Evolutionary conservation across 1,140 invertebrate genomes (phyloP).

Genomic region (Frieseomelitta varia): DNA sequence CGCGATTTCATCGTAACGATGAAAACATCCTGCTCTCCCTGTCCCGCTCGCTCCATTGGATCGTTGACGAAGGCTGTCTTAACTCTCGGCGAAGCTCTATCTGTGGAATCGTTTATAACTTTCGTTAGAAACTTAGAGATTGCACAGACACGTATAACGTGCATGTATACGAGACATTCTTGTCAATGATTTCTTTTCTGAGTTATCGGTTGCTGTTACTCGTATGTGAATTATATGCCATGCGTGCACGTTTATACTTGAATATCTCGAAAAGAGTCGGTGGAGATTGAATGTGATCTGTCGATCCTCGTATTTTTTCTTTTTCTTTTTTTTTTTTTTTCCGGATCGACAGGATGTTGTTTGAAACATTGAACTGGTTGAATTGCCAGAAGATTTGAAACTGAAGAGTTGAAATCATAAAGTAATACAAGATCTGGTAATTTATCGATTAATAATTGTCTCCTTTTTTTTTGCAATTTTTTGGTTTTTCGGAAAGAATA

Average conservation of each 20-base stretch:
- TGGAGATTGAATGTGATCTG: neutral
- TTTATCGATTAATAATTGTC: too few species aligned
- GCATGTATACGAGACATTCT: too few species aligned
- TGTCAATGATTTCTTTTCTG: too few species aligned
- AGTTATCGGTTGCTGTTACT: neutral
- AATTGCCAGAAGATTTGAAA: neutral
- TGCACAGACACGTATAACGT: neutral
- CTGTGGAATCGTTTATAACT: conserved; percentile 1
- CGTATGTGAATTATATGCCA: neutral
- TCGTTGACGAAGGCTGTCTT: too few species aligned
- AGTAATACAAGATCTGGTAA: too few species aligned
- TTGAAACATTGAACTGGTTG: neutral
- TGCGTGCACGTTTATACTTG: neutral
- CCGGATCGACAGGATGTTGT: neutral
- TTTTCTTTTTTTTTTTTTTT: too few species aligned
- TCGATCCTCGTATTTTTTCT: neutral
- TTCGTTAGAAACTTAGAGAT: neutral
- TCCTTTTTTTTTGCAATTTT: too few species aligned
- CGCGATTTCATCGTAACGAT: neutral
- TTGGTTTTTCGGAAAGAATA: too few species aligned
- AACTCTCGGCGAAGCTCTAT: neutral
- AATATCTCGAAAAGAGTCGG: neutral
- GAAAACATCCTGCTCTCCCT: neutral
- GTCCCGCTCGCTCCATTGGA: neutral
- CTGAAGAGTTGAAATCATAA: neutral